These are phyloP conservation scores for Philonicus albiceps DNA, from an alignment of 2,888 invertebrate genomes.

Conservation along the genomic window DNA sequence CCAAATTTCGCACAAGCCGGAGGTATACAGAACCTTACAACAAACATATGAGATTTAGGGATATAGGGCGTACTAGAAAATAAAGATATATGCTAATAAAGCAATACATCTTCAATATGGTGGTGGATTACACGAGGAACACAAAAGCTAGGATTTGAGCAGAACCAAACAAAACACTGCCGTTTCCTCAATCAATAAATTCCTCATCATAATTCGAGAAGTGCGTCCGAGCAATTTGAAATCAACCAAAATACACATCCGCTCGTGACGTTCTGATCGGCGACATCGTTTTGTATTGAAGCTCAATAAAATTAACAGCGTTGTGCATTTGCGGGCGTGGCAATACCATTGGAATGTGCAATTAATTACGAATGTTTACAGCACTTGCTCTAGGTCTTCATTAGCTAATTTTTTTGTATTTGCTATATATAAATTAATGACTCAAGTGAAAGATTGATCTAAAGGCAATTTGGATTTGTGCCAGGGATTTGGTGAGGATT, in stretches of 20 bases:
- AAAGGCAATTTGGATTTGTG: constrained; percentile 10
- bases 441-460: constrained; percentile 26
- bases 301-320: neutral
- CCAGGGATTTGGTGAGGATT: constrained; percentile 1
- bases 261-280: neutral
- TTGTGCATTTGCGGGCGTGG: constrained; percentile 1
- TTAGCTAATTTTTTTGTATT: constrained; percentile 7
- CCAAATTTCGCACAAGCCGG: neutral
- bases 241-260: neutral
- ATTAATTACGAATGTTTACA: constrained; percentile 31
- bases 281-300: constrained; percentile 3
- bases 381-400: constrained; percentile 5
- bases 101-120: neutral
- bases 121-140: neutral
- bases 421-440: constrained; percentile 35
- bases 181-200: neutral
- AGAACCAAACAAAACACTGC: neutral
- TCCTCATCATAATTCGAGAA: neutral
- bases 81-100: neutral
- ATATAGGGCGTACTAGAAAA: neutral
- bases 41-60: neutral
- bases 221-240: neutral
- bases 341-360: constrained; percentile 6
- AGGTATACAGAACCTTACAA: neutral
- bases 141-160: neutral